phyloP scores from a whole-genome alignment of 2,888 invertebrate species.

The Agriopis aurantiaria region DNA sequence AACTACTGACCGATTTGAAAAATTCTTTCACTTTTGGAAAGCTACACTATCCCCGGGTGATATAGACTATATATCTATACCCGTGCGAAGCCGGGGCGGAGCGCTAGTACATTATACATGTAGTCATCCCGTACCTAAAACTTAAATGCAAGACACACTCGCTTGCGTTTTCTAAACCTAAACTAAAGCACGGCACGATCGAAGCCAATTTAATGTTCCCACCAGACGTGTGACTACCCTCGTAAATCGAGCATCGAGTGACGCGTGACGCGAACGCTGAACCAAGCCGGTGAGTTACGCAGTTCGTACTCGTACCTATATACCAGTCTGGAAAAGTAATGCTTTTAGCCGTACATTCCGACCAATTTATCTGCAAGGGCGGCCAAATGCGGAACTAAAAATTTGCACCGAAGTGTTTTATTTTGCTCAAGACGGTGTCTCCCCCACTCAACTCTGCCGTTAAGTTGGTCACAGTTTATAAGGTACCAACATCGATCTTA shows the following conservation, averaged over 20 bases:
- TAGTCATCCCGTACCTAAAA: too few species aligned
- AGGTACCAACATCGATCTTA: conserved; percentile 41
- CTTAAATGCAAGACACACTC: too few species aligned
- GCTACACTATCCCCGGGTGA: too few species aligned
- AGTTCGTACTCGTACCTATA: conserved; percentile 32
- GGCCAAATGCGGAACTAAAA: too few species aligned
- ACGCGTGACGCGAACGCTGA: conserved; percentile 45
- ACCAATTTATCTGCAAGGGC: neutral
- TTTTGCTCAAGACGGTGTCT: too few species aligned
- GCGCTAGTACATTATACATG: too few species aligned
- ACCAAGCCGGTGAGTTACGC: conserved; percentile 42
- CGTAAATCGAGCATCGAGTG: conserved; percentile 45
- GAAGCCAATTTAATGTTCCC: conserved; percentile 41
- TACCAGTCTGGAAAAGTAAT: conserved; percentile 44
- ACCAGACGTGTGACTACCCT: conserved; percentile 42
- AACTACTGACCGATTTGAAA: too few species aligned
- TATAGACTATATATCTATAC: too few species aligned
- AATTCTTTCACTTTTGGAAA: too few species aligned
- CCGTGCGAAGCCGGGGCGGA: too few species aligned
- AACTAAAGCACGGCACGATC: conserved; percentile 31
- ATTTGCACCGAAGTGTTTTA: too few species aligned
- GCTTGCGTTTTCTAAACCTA: conserved; percentile 18
- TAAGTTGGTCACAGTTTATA: conserved; percentile 9
- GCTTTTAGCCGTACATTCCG: conserved; percentile 36
- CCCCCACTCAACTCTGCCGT: too few species aligned